Conservation (phyloP, 2,797 vertebrate genomes). For the Thripadectes ignobilis region DNA sequence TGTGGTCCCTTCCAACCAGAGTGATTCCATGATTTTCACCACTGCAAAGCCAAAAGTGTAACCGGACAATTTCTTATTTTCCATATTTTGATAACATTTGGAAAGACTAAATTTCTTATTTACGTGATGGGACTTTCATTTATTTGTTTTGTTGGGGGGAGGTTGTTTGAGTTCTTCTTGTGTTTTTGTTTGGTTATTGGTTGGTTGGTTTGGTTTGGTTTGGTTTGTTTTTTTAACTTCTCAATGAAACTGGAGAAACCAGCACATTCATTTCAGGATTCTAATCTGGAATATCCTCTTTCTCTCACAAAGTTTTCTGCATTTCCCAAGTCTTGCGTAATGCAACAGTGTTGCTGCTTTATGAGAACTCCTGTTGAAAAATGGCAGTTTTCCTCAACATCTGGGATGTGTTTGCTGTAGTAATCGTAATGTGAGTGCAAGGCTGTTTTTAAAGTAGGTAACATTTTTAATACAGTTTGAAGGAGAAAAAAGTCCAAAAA, state of each 20-base stretch:
- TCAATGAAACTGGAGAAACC: not conserved
- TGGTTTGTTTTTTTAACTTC: not conserved
- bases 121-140: not conserved
- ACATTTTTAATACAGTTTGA: constrained; percentile 1
- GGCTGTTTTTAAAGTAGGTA: not conserved
- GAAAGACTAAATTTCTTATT: not conserved
- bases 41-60: not conserved
- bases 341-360: constrained; percentile 37
- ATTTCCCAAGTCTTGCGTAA: constrained; percentile 33
- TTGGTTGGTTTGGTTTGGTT: not conserved
- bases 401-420: constrained; percentile 38
- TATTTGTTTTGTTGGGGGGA: not conserved
- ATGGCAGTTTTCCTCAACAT: constrained; percentile 48
- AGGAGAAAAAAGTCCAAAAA: not conserved
- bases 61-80: not conserved
- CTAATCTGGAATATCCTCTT: not conserved
- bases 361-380: constrained; percentile 45
- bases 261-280: not conserved
- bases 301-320: not conserved
- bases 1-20: not conserved
- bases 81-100: not conserved
- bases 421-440: not conserved
- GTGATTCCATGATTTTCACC: not conserved
- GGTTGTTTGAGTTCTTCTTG: not conserved
- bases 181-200: too few species aligned